phyloP scores from a whole-genome alignment of 2,797 vertebrate genomes.

The Ara ararauna region DNA sequence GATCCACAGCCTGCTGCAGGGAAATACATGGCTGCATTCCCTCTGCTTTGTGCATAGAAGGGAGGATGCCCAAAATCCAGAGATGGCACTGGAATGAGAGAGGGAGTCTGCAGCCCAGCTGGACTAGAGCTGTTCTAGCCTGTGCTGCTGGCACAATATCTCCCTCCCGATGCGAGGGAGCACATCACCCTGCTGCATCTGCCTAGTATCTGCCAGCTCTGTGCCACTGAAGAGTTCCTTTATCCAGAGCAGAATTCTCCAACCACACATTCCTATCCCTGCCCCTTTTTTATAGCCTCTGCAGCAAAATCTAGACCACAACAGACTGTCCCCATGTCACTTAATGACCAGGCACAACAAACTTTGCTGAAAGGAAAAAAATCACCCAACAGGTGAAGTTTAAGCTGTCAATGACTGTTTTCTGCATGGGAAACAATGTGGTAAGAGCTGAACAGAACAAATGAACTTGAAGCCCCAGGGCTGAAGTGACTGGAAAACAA shows the following conservation, averaged over 20 bases:
- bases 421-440: neutral
- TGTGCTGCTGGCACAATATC: no score
- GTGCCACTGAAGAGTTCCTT: neutral
- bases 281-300: neutral
- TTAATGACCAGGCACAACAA: neutral
- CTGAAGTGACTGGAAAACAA: neutral
- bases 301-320: neutral
- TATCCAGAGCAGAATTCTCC: neutral
- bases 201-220: neutral
- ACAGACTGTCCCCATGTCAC: rapidly evolving
- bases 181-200: neutral
- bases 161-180: neutral
- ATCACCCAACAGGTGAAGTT: neutral
- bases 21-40: neutral
- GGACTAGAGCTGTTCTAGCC: neutral
- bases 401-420: neutral
- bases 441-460: neutral
- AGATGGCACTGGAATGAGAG: neutral
- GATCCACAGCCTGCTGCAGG: neutral
- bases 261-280: neutral
- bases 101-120: neutral
- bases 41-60: neutral
- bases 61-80: neutral
- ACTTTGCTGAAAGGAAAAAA: neutral
- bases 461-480: neutral